Evolutionary conservation across 2,113 vertebrate species (phyloP).

Genomic region (Cololabis saira): DNA sequence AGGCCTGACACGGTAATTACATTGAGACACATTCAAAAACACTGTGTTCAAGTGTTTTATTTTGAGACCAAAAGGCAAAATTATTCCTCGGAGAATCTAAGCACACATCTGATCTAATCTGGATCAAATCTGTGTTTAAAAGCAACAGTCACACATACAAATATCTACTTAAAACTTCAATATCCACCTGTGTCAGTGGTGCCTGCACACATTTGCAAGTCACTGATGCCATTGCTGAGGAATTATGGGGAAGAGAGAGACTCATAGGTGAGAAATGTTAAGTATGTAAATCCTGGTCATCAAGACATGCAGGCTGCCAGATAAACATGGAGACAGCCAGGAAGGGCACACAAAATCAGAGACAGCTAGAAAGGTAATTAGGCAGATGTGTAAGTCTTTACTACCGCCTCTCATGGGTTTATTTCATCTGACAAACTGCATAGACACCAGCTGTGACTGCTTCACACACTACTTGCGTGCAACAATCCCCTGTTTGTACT

Average conservation of each 20-base stretch:
- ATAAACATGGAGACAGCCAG: conserved; percentile 9
- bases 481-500: conserved; percentile 55
- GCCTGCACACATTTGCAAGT: no score
- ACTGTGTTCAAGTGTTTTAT: no score
- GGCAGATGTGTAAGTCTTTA: conserved; percentile 41
- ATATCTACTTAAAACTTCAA: no score
- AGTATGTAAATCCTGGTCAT: background rate
- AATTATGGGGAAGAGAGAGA: background rate
- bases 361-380: conserved; percentile 1
- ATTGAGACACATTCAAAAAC: no score
- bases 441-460: conserved; percentile 50
- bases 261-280: background rate
- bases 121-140: no score
- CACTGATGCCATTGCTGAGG: background rate
- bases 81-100: no score
- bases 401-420: conserved; percentile 9
- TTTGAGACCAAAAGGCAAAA: no score
- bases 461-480: conserved; percentile 66
- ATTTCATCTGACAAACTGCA: conserved; percentile 64
- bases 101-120: no score
- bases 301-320: background rate
- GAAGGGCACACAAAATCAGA: background rate
- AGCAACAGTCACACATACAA: no score
- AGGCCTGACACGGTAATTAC: no score
- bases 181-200: no score